Base-by-base conservation (phyloP, 2,888 invertebrate species). In the Drosophila aldrichi region DNA sequence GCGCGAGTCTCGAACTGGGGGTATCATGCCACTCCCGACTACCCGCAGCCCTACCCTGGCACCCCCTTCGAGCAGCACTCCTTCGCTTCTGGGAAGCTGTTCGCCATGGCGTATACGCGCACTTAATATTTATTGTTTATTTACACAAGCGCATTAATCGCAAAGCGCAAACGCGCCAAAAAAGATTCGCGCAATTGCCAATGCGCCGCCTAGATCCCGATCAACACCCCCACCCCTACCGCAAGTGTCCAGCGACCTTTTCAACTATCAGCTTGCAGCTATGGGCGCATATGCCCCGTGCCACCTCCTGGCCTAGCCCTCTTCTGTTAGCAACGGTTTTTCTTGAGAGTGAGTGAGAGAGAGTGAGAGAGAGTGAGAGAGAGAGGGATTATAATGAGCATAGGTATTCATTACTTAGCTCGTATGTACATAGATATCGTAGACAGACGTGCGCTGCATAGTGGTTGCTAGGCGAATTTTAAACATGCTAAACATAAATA, bases 51-150 rank as follows among this genome's bases (percentile, higher is more conserved):
- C 41, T 3, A 34, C 8, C 44, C 40, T 1, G 12, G 7, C 25
- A 1, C 12, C 18, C 48, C 29, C 48, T 12, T 6, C 32, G 12
- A 18, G 16, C 29, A 18, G 18, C 12, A 29, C 48, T 32, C 18
- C 32, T 12, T 6, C 10, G 34, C 46, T 77, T 78, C 80, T 80
- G 77, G 62, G 77, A 77, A 80, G 74, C 72, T 72, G 56, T 74
- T 61, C 64, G 69, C 74, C 70, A 70, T 73, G 81, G 81, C 79
- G 65, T 83, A 79, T 77, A 83, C 51, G 77, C 81, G 71, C 81
- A 88, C 87, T 82, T 86, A 88, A 88, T 84, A 87, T 89, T 89
- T 89, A 80, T 82, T 88, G 90, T 88, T 88, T 88, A 87, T 88
- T 88, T 88, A 88, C 82, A 88, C 76, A 81, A 90, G 86, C 90